Conservation (phyloP, 2,888 invertebrate genomes). For the Campoletis raptor region DNA sequence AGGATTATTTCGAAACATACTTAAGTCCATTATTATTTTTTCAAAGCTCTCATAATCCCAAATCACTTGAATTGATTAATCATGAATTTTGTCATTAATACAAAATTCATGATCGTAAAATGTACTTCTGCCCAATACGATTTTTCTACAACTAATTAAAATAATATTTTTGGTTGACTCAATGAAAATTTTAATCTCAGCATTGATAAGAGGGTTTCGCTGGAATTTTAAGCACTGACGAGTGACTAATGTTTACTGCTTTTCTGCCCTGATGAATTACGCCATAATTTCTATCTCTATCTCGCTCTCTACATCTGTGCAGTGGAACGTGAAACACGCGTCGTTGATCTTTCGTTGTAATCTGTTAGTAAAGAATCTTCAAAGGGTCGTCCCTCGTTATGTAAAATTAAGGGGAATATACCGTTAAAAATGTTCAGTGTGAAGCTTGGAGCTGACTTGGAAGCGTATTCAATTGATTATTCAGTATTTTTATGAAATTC, state of each 20-base stretch:
- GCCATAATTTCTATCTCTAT: neutral
- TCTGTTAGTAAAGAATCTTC: constrained; percentile 20
- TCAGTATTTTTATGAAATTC: neutral
- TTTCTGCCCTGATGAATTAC: neutral
- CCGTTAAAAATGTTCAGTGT: constrained; percentile 8
- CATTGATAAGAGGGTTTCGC: neutral
- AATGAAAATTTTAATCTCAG: neutral
- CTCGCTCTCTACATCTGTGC: constrained; percentile 1
- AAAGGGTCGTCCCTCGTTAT: constrained; percentile 20
- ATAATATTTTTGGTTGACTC: neutral
- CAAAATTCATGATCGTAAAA: neutral
- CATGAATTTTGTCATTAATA: neutral
- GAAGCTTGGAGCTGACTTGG: neutral
- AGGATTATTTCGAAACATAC: too few species aligned
- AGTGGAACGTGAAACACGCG: constrained; percentile 15
- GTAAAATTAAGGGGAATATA: constrained; percentile 4
- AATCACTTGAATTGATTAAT: neutral
- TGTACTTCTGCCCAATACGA: neutral
- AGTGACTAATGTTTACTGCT: neutral
- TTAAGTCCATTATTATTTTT: too few species aligned
- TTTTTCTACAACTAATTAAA: neutral
- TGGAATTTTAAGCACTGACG: neutral
- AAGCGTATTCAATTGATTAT: too few species aligned
- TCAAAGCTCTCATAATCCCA: too few species aligned
- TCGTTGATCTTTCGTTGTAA: constrained; percentile 29